A percentile compares a stretch with the other conserved stretches of the same genome.
phyloP scores from a whole-genome alignment of 1,140 invertebrate genomes.

The Lordiphosa mommai region DNA sequence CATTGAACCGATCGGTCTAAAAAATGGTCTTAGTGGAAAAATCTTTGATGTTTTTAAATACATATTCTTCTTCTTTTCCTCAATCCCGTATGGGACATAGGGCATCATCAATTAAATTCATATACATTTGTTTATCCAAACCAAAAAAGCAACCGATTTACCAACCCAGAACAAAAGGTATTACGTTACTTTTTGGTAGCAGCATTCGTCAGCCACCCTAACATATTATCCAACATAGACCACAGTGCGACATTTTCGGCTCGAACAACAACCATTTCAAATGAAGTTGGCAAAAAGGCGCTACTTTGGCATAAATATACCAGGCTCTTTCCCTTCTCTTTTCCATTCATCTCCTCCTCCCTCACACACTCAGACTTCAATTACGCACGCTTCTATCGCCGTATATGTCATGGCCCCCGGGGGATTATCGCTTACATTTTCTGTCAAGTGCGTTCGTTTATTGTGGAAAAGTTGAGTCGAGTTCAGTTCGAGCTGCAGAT shows the following conservation, averaged over 20 bases:
- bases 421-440: constrained; percentile 75
- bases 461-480: constrained; percentile 51
- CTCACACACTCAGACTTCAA: constrained; percentile 48
- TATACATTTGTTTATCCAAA: no score
- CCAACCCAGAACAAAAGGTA: no score
- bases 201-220: no score
- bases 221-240: no score
- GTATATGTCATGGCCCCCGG: constrained; percentile 41
- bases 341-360: background rate
- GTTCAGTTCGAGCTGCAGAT: constrained; percentile 38
- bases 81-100: no score
- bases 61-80: no score
- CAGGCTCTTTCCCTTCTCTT: constrained; percentile 12
- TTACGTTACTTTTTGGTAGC: no score
- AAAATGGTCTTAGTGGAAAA: no score
- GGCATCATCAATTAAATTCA: no score
- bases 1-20: no score
- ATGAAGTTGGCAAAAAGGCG: constrained; percentile 39
- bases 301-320: constrained; percentile 68
- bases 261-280: constrained; percentile 21
- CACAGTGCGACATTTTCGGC: constrained; percentile 16
- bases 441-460: constrained; percentile 64
- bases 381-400: constrained; percentile 48
- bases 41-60: no score
- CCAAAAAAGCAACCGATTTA: no score